phyloP scores from a whole-genome alignment of 2,888 invertebrate genomes.

The Crepidodera aurea region DNA sequence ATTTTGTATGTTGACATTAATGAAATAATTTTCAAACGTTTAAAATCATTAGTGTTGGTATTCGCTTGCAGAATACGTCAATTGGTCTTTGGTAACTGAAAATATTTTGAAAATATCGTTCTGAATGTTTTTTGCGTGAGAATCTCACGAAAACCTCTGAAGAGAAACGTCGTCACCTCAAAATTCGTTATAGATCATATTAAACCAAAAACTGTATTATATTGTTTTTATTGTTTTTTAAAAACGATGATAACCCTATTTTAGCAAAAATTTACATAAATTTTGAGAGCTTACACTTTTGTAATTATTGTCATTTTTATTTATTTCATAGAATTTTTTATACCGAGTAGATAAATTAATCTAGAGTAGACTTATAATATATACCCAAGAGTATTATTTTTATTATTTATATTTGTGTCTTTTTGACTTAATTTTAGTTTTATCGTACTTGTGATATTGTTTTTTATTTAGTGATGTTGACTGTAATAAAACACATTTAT shows the following conservation, averaged over 20 bases:
- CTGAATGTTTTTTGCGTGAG: no score
- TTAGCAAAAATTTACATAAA: constrained; percentile 34
- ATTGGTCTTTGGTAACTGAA: no score
- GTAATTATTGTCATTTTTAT: constrained; percentile 45
- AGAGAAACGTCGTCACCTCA: neutral
- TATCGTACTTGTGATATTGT: constrained; percentile 29
- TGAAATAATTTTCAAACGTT: no score
- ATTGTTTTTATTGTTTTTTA: constrained; percentile 35
- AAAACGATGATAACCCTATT: constrained; percentile 19
- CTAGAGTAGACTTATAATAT: constrained; percentile 23
- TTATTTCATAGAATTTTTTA: constrained; percentile 47
- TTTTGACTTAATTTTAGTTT: constrained; percentile 14
- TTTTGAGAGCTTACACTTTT: constrained; percentile 44
- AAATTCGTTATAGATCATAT: neutral
- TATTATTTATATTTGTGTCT: constrained; percentile 16
- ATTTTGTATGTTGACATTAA: no score
- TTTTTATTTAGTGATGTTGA: constrained; percentile 27
- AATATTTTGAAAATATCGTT: no score
- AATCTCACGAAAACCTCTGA: no score
- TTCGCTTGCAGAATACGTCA: no score
- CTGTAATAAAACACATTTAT: constrained; percentile 21
- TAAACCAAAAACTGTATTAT: neutral
- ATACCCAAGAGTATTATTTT: constrained; percentile 30
- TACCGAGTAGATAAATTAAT: constrained; percentile 34
- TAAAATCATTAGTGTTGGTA: no score